Evolutionary conservation across 2,113 vertebrate genomes (phyloP).

Genomic region (Ciconia boyciana): DNA sequence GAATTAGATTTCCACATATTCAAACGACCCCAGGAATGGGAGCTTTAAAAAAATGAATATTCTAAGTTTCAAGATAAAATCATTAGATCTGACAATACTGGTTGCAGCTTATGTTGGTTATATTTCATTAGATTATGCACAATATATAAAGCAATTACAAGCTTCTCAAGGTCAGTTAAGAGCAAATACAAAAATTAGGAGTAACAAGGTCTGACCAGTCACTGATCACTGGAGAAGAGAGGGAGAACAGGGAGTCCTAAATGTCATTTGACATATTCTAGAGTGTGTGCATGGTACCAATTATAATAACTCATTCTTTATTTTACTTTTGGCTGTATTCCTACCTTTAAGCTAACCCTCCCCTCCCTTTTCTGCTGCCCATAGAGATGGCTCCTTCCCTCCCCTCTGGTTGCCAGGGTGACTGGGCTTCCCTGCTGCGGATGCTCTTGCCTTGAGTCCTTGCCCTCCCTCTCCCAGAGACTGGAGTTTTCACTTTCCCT

Average conservation of each 20-base stretch:
- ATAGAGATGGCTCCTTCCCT: background rate
- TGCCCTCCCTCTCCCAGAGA: background rate
- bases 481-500: background rate
- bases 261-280: background rate
- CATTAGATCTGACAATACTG: background rate
- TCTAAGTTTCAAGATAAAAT: background rate
- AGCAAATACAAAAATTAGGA: background rate
- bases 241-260: background rate
- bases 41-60: background rate
- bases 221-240: background rate
- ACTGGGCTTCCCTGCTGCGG: slow-evolving; percentile 32
- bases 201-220: background rate
- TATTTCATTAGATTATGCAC: background rate
- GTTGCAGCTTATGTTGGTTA: background rate
- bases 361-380: background rate
- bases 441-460: slow-evolving; percentile 20
- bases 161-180: background rate
- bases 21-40: background rate
- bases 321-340: background rate
- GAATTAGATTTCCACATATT: background rate
- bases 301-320: background rate
- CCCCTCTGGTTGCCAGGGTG: slow-evolving; percentile 37
- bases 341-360: background rate
- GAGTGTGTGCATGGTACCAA: fast-evolving
- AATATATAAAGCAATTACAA: background rate